Evolutionary conservation across 2,888 invertebrate species (phyloP).

Genomic region (Ptilodon capucinus): DNA sequence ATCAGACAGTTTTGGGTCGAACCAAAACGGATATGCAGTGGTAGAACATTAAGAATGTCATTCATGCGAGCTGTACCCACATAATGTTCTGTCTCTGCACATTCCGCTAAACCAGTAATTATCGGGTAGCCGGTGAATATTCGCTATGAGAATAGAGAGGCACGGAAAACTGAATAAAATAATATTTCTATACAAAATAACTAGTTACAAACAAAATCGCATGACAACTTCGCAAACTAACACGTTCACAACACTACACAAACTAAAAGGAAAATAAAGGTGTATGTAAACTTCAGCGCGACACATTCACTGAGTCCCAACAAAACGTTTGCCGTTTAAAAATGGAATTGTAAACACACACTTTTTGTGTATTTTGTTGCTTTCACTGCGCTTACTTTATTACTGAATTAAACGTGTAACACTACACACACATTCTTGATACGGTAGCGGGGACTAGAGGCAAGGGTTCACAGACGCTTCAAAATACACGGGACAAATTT

Average conservation of each 20-base stretch:
- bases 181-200: not conserved
- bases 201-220: not conserved
- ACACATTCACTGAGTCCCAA: conserved; percentile 10
- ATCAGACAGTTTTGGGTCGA: too few species aligned
- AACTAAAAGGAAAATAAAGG: conserved; percentile 1
- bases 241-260: not conserved
- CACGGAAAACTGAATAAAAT: not conserved
- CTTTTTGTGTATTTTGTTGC: conserved; percentile 22
- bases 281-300: conserved; percentile 18
- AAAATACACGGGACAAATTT: too few species aligned
- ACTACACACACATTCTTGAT: not conserved
- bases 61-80: too few species aligned
- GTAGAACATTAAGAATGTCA: too few species aligned
- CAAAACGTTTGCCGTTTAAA: conserved; percentile 22
- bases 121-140: too few species aligned
- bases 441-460: not conserved
- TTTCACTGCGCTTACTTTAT: conserved; percentile 39
- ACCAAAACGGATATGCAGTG: too few species aligned
- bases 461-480: too few species aligned
- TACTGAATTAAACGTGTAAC: conserved; percentile 32
- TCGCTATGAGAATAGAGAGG: too few species aligned
- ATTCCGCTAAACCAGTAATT: too few species aligned
- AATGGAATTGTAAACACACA: conserved; percentile 22
- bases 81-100: too few species aligned
- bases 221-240: not conserved